phyloP scores from a whole-genome alignment of 2,888 invertebrate genomes.

The Pterobdella sp. region DNA sequence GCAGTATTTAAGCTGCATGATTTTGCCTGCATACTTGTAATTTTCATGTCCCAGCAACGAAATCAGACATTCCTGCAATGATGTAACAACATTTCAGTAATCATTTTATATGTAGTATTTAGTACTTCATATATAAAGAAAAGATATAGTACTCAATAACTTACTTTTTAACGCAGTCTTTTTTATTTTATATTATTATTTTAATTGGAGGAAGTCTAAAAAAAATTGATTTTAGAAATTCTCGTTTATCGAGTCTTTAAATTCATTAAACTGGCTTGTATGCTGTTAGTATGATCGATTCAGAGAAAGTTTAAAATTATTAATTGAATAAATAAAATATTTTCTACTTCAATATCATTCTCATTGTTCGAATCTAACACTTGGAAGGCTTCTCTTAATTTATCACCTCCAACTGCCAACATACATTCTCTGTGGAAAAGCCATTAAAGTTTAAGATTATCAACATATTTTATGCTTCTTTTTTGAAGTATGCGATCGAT shows the following conservation, averaged over 20 bases:
- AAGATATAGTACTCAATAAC: too few relatives aligned
- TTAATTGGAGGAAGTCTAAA: not conserved
- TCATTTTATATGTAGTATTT: too few relatives aligned
- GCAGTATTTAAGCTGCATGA: constrained; percentile 52
- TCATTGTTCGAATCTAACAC: constrained; percentile 48
- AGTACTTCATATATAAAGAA: too few relatives aligned
- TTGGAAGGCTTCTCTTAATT: constrained; percentile 46
- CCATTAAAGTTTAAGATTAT: too few relatives aligned
- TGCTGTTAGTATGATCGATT: not conserved
- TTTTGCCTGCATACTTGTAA: constrained; percentile 51
- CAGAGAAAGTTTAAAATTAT: not conserved
- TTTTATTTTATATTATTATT: not conserved
- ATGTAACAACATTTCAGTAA: too few relatives aligned
- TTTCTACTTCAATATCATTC: constrained; percentile 48
- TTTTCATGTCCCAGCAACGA: constrained; percentile 47
- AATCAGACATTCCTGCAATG: constrained; percentile 47
- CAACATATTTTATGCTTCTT: too few relatives aligned
- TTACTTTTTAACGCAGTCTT: not conserved
- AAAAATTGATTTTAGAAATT: not conserved
- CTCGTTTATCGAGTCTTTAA: not conserved
- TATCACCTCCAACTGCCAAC: constrained; percentile 45
- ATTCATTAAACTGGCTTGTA: not conserved
- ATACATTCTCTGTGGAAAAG: constrained; percentile 47
- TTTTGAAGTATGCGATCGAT: too few relatives aligned
- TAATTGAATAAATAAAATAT: not conserved